A percentile compares a stretch with the other conserved stretches of the same genome.
Conservation (phyloP, 2,113 vertebrate species). For the Xenotilapia caudafasciata region DNA sequence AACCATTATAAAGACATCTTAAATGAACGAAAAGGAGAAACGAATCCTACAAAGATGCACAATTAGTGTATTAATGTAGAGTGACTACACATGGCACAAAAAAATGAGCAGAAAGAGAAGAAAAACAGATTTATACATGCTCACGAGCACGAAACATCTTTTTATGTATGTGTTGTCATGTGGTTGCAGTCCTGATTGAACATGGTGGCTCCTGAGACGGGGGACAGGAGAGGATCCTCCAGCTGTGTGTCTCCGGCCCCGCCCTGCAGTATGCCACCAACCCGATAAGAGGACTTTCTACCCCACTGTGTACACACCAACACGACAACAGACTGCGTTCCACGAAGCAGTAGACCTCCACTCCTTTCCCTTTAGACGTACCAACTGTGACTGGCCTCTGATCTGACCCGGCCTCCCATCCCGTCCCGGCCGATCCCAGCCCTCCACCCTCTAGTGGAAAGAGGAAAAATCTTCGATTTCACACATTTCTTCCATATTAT, state of each 20-base stretch:
- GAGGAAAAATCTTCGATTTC: background rate
- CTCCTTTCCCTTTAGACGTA: conserved; percentile 52
- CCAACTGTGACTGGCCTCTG: conserved; percentile 50
- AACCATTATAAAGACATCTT: background rate
- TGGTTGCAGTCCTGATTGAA: conserved; percentile 68
- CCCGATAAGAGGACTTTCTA: conserved; percentile 23
- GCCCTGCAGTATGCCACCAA: conserved; percentile 15
- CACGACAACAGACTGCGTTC: conserved; percentile 25
- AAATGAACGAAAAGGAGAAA: fast-evolving
- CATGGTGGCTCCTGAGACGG: conserved; percentile 12
- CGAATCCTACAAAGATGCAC: background rate
- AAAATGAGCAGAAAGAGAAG: background rate
- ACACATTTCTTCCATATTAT: background rate
- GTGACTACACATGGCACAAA: background rate
- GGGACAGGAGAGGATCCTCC: conserved; percentile 10
- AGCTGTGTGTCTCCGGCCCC: background rate
- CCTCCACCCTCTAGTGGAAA: background rate
- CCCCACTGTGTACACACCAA: conserved; percentile 25
- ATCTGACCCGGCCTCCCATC: background rate
- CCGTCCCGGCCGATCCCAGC: background rate
- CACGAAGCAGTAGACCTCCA: conserved; percentile 34
- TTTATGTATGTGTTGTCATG: background rate
- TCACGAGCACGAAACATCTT: background rate
- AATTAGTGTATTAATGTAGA: background rate
- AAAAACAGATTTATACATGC: background rate